These are phyloP conservation scores for Lagocephalus sceleratus DNA, from an alignment of 2,797 vertebrate genomes.

Conservation along the genomic window DNA sequence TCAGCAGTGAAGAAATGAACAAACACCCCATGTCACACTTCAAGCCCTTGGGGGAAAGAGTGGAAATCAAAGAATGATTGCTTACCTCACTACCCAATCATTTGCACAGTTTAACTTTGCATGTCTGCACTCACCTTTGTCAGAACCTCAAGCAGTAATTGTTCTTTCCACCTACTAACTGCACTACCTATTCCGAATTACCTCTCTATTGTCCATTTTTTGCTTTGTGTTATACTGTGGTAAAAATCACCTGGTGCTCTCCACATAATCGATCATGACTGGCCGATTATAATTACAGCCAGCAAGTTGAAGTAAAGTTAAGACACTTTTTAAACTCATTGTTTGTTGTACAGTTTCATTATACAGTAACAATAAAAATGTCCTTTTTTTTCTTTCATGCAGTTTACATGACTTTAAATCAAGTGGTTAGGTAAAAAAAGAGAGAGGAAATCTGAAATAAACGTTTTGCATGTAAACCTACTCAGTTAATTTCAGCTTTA, in stretches of 20 bases:
- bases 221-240: conserved; percentile 42
- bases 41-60: conserved; percentile 67
- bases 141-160: conserved; percentile 56
- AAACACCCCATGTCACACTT: conserved; percentile 71
- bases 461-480: no score
- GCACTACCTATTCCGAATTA: conserved; percentile 2
- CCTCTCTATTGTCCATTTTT: conserved; percentile 34
- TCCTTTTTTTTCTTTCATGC: no score
- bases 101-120: conserved; percentile 43
- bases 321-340: no score
- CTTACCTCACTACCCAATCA: conserved; percentile 54
- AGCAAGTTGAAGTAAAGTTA: no score
- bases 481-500: no score
- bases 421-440: no score
- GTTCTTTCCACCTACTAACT: conserved; percentile 24
- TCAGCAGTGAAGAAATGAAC: conserved; percentile 73
- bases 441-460: no score
- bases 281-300: no score
- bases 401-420: no score
- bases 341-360: no score
- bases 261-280: neutral
- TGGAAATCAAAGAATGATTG: conserved; percentile 77
- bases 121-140: conserved; percentile 56
- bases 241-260: neutral
- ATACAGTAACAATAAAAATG: no score